phyloP scores from a whole-genome alignment of 2,113 vertebrate species.

The Cavia porcellus region DNA sequence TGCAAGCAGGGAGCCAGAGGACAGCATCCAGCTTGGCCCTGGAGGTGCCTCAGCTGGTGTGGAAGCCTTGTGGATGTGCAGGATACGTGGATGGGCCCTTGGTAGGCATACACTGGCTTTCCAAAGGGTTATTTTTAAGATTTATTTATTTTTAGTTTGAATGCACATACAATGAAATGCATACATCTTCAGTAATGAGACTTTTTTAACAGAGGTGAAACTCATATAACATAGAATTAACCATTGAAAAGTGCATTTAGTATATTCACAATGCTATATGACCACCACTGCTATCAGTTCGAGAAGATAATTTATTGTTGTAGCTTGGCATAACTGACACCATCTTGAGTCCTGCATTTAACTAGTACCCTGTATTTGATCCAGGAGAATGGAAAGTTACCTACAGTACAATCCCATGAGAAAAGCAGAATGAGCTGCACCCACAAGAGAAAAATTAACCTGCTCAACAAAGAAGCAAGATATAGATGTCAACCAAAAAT shows the following conservation, averaged over 20 bases:
- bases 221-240: not conserved
- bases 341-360: no score
- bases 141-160: conserved; percentile 56
- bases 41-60: not conserved
- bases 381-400: no score
- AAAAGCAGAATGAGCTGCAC: no score
- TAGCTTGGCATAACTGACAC: no score
- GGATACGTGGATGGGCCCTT: not conserved
- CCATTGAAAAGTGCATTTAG: not conserved
- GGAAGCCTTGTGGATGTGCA: fast-evolving
- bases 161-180: not conserved
- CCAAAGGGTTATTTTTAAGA: not conserved
- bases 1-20: not conserved
- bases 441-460: no score
- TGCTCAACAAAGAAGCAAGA: no score
- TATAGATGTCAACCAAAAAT: no score
- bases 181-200: not conserved
- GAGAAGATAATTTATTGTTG: not conserved
- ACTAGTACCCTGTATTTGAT: no score
- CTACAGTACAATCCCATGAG: no score
- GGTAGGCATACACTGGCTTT: not conserved
- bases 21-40: not conserved
- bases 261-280: not conserved
- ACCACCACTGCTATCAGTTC: not conserved
- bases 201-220: conserved; percentile 34